Percentiles rank a stretch among this genome's conserved stretches.
phyloP scores from a whole-genome alignment of 1,140 invertebrate species.

The Hylaeus anthracinus region DNA sequence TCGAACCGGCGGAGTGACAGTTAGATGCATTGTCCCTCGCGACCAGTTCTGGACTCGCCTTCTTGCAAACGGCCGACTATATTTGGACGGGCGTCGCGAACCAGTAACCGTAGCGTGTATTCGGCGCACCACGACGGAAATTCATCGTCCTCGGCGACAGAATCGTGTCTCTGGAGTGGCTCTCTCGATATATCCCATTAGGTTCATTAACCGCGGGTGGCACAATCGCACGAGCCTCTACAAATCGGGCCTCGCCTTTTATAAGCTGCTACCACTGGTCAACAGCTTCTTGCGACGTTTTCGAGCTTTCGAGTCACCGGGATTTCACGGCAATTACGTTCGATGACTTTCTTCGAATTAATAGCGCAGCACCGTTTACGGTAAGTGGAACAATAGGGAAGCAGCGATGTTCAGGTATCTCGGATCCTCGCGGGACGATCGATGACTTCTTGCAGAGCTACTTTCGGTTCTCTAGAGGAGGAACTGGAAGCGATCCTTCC shows the following conservation, averaged over 20 bases:
- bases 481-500: no score
- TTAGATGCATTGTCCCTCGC: constrained; percentile 40
- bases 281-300: constrained; percentile 10
- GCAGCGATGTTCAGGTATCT: background rate
- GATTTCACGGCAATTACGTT: constrained; percentile 29
- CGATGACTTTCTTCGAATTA: constrained; percentile 31
- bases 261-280: constrained; percentile 22
- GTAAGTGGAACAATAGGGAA: constrained; percentile 15
- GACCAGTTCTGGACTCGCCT: constrained; percentile 49
- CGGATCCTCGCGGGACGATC: background rate
- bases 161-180: constrained; percentile 30
- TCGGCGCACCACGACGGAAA: constrained; percentile 34
- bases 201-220: constrained; percentile 56
- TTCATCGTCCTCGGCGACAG: constrained; percentile 42
- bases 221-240: constrained; percentile 27
- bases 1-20: constrained; percentile 37
- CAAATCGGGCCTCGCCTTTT: constrained; percentile 48
- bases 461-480: background rate
- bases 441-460: background rate
- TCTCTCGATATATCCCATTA: constrained; percentile 41
- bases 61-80: constrained; percentile 32
- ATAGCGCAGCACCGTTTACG: background rate
- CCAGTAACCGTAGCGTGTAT: constrained; percentile 1
- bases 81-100: constrained; percentile 32
- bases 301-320: background rate